Evolutionary conservation across 2,113 vertebrate species (phyloP).

Genomic region (Paradisaea rubra): DNA sequence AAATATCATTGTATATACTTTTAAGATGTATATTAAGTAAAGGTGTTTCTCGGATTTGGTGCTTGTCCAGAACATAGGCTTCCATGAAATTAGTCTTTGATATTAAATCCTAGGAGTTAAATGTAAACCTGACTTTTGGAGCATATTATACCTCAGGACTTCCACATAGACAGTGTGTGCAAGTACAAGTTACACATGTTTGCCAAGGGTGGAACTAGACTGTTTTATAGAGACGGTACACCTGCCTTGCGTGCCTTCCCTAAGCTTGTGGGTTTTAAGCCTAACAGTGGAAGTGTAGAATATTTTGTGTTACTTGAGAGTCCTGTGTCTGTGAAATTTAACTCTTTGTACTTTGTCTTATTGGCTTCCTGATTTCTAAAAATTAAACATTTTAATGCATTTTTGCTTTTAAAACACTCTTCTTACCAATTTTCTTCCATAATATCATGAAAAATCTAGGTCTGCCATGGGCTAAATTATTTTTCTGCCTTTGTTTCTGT

Average conservation of each 20-base stretch:
- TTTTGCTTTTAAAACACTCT: neutral
- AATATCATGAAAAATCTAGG: neutral
- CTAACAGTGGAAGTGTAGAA: neutral
- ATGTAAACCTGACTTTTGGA: neutral
- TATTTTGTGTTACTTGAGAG: neutral
- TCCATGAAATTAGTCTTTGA: neutral
- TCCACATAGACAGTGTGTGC: neutral
- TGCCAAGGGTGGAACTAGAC: neutral
- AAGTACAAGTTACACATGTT: neutral
- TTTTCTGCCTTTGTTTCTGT: neutral
- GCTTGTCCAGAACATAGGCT: neutral
- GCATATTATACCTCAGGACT: neutral
- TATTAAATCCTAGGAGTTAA: neutral
- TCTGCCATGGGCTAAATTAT: neutral
- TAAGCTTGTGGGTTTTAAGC: neutral
- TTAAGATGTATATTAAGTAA: neutral
- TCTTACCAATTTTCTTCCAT: neutral
- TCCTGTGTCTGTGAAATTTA: neutral
- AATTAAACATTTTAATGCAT: neutral
- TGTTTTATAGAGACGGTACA: neutral
- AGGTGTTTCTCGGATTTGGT: neutral
- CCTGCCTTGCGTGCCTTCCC: neutral
- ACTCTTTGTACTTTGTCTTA: neutral
- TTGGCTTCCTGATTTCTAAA: neutral
- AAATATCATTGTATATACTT: neutral